Percentiles rank a stretch among this genome's conserved stretches.
These are phyloP conservation scores for Chloebia gouldiae DNA, from an alignment of 2,113 vertebrate species.

Conservation along the genomic window DNA sequence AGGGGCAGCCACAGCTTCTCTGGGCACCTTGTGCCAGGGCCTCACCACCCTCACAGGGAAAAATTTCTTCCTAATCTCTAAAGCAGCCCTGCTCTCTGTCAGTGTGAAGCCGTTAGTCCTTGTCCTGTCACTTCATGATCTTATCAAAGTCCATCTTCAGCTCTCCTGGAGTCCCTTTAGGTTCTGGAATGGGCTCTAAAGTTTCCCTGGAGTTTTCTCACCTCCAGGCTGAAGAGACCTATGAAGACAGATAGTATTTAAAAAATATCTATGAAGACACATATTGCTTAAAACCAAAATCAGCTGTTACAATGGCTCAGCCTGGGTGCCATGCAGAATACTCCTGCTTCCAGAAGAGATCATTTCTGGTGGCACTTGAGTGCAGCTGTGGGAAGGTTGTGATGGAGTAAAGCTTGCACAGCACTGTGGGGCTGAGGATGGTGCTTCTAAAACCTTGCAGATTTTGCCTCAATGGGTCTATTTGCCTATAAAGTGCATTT, in stretches of 20 bases:
- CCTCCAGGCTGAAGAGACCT: neutral
- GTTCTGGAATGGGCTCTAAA: neutral
- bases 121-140: neutral
- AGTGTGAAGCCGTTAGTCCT: neutral
- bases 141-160: neutral
- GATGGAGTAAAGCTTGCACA: neutral
- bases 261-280: neutral
- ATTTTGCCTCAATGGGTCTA: neutral
- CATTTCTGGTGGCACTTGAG: neutral
- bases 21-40: neutral
- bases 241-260: neutral
- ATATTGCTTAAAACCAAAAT: neutral
- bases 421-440: neutral
- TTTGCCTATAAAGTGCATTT: neutral
- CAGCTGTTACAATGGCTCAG: neutral
- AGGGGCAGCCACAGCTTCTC: neutral
- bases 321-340: neutral
- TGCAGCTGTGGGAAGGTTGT: neutral
- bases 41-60: neutral
- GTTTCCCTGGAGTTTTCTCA: neutral
- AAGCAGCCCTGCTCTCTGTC: neutral
- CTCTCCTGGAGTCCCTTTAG: neutral
- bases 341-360: neutral
- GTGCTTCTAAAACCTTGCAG: neutral
- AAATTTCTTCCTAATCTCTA: neutral